These are phyloP conservation scores for Guaruba guarouba DNA, from an alignment of 2,113 vertebrate species.

Conservation along the genomic window DNA sequence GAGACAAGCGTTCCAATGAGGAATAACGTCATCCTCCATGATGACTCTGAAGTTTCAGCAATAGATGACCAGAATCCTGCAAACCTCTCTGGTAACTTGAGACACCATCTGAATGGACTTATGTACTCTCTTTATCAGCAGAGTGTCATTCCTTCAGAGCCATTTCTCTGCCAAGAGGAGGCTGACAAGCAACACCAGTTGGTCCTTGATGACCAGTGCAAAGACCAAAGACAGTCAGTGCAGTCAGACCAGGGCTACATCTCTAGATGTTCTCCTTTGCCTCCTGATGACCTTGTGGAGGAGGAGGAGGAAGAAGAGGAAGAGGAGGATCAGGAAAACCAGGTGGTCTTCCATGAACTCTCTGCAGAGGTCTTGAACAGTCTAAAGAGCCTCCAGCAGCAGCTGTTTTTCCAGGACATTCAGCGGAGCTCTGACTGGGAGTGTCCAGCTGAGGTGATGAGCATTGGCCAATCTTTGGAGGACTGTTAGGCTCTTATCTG, in stretches of 20 bases:
- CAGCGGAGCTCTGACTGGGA: constrained; percentile 51
- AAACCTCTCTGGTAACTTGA: neutral
- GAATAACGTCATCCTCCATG: constrained; percentile 35
- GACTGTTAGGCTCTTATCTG: neutral
- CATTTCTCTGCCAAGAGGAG: neutral
- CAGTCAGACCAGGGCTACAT: constrained; percentile 91
- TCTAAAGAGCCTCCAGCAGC: constrained; percentile 80
- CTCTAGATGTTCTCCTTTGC: constrained; percentile 80
- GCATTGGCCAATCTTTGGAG: neutral
- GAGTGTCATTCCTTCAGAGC: constrained; percentile 1
- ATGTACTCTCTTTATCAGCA: constrained; percentile 62
- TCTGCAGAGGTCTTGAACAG: constrained; percentile 70
- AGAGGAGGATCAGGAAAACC: neutral
- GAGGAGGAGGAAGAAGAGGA: constrained; percentile 25
- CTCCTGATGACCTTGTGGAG: constrained; percentile 48
- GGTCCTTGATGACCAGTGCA: constrained; percentile 48
- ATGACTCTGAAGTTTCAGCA: neutral
- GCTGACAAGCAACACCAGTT: constrained; percentile 42
- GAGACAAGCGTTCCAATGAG: neutral
- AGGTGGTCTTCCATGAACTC: neutral
- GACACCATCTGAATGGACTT: constrained; percentile 41
- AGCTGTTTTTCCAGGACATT: constrained; percentile 75
- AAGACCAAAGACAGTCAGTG: constrained; percentile 76
- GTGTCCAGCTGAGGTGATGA: neutral
- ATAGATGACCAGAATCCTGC: neutral